Conservation (phyloP, 1,140 invertebrate genomes). For the Brachionus calyciflorus region DNA sequence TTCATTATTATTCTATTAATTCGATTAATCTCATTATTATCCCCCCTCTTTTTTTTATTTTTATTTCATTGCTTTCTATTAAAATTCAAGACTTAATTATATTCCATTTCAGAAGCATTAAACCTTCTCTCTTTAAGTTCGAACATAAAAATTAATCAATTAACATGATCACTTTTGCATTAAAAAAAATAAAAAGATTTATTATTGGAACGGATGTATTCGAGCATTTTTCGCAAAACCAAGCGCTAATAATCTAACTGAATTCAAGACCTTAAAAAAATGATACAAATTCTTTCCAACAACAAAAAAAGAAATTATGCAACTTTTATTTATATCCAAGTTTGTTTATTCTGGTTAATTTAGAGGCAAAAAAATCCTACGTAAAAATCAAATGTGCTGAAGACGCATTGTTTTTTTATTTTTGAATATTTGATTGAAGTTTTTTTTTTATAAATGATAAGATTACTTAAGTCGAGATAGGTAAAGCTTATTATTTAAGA, state of each 20-base stretch:
- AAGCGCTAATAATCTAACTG: too few relatives aligned
- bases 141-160: constrained; percentile 4
- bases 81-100: not conserved
- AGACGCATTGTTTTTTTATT: too few relatives aligned
- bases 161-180: not conserved
- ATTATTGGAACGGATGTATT: not conserved
- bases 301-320: not conserved
- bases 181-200: too few relatives aligned
- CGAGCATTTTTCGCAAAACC: too few relatives aligned
- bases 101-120: not conserved
- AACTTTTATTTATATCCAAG: too few relatives aligned
- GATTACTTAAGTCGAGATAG: not conserved
- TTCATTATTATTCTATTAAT: too few relatives aligned
- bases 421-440: too few relatives aligned
- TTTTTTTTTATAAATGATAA: too few relatives aligned
- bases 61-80: too few relatives aligned
- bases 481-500: constrained; percentile 3
- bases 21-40: too few relatives aligned
- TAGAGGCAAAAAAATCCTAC: not conserved
- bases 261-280: constrained; percentile 19
- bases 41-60: too few relatives aligned
- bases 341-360: not conserved
- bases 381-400: constrained; percentile 2
- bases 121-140: not conserved
- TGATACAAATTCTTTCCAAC: not conserved